Conservation (phyloP, 2,797 vertebrate genomes). For the Phoxinus dragarum region DNA sequence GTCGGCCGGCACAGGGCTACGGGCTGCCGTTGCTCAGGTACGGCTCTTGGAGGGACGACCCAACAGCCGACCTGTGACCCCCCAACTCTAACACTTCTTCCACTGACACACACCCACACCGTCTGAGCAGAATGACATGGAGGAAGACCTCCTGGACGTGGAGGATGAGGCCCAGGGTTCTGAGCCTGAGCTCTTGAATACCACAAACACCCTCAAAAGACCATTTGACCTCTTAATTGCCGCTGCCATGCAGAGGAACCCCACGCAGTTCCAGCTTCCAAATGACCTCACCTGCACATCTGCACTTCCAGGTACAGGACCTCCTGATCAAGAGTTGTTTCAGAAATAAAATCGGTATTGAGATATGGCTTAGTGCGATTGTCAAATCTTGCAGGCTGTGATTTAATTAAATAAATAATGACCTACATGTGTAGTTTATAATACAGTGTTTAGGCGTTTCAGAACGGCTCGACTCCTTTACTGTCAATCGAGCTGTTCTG, state of each 20-base stretch:
- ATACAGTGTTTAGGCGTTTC: background rate
- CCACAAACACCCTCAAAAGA: slow-evolving; percentile 83
- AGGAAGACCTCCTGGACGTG: slow-evolving; percentile 89
- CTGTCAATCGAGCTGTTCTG: background rate
- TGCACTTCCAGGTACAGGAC: slow-evolving; percentile 90
- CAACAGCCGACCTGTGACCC: slow-evolving; percentile 91
- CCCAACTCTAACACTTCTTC: slow-evolving; percentile 94
- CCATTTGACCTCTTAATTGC: slow-evolving; percentile 97
- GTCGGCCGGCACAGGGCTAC: slow-evolving; percentile 70
- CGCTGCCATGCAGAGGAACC: slow-evolving; percentile 97
- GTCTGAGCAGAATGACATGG: slow-evolving; percentile 94
- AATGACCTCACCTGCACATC: slow-evolving; percentile 97
- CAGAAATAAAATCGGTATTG: background rate
- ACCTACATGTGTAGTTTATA: background rate
- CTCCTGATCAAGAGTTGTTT: background rate
- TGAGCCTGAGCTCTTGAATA: slow-evolving; percentile 84
- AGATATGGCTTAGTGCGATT: background rate
- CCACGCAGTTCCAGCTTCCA: slow-evolving; percentile 97
- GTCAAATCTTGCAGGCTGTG: background rate
- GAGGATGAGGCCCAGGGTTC: slow-evolving; percentile 88
- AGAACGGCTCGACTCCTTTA: background rate
- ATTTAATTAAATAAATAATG: background rate
- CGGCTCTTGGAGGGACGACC: slow-evolving; percentile 91
- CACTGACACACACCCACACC: slow-evolving; percentile 89
- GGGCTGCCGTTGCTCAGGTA: slow-evolving; percentile 87